Evolutionary conservation across 2,797 vertebrate genomes (phyloP), one percentile per base, ranked within the genome.

Genomic region (Chloroceryle amazona): DNA sequence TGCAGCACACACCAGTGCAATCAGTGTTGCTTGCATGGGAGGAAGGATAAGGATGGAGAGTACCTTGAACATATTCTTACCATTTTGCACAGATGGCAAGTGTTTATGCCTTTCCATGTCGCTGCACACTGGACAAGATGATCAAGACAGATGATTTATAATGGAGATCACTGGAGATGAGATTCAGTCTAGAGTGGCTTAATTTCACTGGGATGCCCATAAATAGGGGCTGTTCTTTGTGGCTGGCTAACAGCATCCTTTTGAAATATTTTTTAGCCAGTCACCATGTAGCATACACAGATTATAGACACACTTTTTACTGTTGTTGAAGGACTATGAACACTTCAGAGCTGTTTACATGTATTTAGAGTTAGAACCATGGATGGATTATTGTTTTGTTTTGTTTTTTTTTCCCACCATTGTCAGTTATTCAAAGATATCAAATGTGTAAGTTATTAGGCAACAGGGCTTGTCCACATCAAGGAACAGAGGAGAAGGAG

Each of bases 81-180:
- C 29, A 83, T 90, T 94, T 96, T 90, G 92, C 82, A 94, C 96
- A 96, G 93, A 95, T 97, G 96, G 96, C 57, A 86, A 83, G 61
- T 96, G 72, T 96, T 95, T 95, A 93, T 90, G 81, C 51, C 22
- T 89, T 96, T 96, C 94, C 94, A 94, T 2, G 5, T 5, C 87
- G 54, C 91, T 94, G 91, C 92, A 93, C 87, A 84, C 46, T 63
- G 71, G 89, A 95, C 89, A 91, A 94, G 81, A 90, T 87, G 87
- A 95, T 93, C 83, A 93, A 76, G 91, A 94, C 83, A 95, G 92
- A 93, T 90, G 63, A 95, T 89, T 93, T 97, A 94, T 93, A 92
- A 87, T 86, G 79, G 89, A 96, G 71, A 14, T 92, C 90, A 63
- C 8, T 80, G 88, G 80, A 91, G 86, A 94, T 57, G 63, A 60